phyloP scores from a whole-genome alignment of 2,888 invertebrate species.

The Netelia melanura region DNA sequence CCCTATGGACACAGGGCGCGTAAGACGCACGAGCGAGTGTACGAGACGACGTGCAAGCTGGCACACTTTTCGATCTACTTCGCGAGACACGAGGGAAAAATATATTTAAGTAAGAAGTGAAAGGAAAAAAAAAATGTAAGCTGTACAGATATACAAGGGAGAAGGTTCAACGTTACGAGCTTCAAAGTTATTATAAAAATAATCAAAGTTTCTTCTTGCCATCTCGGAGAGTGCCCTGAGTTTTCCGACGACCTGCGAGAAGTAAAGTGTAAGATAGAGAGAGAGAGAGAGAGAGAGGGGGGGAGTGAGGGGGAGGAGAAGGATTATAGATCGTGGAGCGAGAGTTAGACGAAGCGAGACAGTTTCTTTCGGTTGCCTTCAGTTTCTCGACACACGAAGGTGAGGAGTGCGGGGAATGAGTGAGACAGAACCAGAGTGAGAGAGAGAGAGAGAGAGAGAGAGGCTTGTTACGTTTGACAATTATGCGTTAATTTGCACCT shows the following conservation, averaged over 20 bases:
- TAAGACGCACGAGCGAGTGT: neutral
- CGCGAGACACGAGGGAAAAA: constrained; percentile 36
- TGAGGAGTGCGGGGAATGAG: constrained; percentile 5
- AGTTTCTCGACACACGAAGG: constrained; percentile 62
- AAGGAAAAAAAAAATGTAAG: constrained; percentile 7
- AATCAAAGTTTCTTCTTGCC: constrained; percentile 82
- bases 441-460: neutral
- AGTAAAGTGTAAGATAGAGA: constrained; percentile 61
- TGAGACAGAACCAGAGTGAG: constrained; percentile 37
- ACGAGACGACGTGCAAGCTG: neutral
- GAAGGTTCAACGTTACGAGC: constrained; percentile 57
- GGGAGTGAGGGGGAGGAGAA: constrained; percentile 63
- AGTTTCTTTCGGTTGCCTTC: constrained; percentile 72
- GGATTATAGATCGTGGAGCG: constrained; percentile 54
- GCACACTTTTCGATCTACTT: constrained; percentile 57
- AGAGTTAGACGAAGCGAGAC: constrained; percentile 36
- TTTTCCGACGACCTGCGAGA: constrained; percentile 61
- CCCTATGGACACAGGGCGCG: neutral
- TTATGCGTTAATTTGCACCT: constrained; percentile 85
- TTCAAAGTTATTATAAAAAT: constrained; percentile 83
- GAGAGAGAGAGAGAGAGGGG: constrained; percentile 58
- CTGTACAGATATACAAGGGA: constrained; percentile 39
- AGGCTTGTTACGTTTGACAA: constrained; percentile 84
- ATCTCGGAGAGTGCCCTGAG: constrained; percentile 64
- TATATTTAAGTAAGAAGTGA: neutral